These are phyloP conservation scores for Micropoecilia bifurca DNA, from an alignment of 2,797 vertebrate genomes.

Conservation along the genomic window DNA sequence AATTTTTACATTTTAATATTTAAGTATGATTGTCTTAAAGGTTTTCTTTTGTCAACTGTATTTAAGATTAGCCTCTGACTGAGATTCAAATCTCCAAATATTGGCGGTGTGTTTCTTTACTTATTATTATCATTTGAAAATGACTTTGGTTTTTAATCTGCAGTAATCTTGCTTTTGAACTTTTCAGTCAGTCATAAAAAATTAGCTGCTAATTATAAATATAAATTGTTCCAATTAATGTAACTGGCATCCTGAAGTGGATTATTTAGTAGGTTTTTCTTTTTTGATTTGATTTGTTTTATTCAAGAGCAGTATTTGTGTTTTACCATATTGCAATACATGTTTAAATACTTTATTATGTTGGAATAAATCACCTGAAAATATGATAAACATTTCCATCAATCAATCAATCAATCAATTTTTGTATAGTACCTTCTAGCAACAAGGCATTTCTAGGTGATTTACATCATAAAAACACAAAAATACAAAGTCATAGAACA, in stretches of 20 bases:
- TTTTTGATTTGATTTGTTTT: neutral
- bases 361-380: neutral
- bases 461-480: too few relatives aligned
- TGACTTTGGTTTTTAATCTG: constrained; percentile 14
- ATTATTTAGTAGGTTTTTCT: neutral
- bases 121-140: constrained; percentile 35
- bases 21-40: neutral
- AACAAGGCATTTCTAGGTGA: too few relatives aligned
- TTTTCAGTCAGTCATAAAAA: neutral
- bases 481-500: too few relatives aligned
- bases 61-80: neutral
- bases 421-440: too few relatives aligned
- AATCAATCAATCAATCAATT: too few relatives aligned
- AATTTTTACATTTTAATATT: neutral
- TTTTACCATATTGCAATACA: neutral
- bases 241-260: neutral
- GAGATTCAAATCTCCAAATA: constrained; percentile 23
- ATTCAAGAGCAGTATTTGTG: neutral
- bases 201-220: constrained; percentile 25
- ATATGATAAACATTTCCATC: neutral
- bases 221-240: neutral
- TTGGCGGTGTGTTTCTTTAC: neutral
- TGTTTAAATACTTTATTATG: neutral
- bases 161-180: constrained; percentile 6
- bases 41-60: neutral